Base-by-base conservation (phyloP, 2,113 vertebrate genomes). In the Zosterops lateralis region DNA sequence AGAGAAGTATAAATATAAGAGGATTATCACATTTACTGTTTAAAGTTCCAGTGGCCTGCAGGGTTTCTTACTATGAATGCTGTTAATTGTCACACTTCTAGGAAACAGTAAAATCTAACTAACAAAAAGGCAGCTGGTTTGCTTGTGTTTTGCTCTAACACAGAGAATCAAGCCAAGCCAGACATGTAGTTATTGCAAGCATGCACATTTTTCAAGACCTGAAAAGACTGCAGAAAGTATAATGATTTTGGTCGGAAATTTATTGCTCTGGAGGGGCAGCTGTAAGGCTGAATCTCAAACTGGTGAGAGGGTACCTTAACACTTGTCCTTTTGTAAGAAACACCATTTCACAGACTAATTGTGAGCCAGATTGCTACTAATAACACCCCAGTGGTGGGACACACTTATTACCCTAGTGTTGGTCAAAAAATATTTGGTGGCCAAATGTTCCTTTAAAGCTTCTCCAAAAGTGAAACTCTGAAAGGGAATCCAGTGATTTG, bases 1-100 rank as follows among this genome's bases (percentile, higher is more conserved):
- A 26, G 40, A 94, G 67, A 92, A 88, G 29, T 66, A 85, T 80
- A 95, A 93, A 90, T 66, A 66, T 14, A 73, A 80, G 57, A 78
- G 60, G 76, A 94, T 90, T 96, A 93, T 85, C 91, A 53, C 44
- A 7, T 80, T 90, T 85, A 62, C 78, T 77, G 57, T 92, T 97
- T 88, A 74, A 92, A 83, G 65, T 71, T 53, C 34, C 40, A 64
- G 64, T 36, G 72, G 92, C 32, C 60, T 60, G 45, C n/a, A 64
- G 48, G n/a, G 88, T 83, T 92, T 86, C 62, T 93, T 93, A 87
- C 88, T 88, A 48, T 70, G 75, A 70, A 24, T 36, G 65, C 64
- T 75, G 64, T 54, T 91, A 91, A 88, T 83, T 89, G 89, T 47
- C 71, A 92, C n/a, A 31, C 38, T 56, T 87, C 22, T 38, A 91